These are phyloP conservation scores for Heliconius hortense DNA, from an alignment of 2,888 invertebrate genomes.

Conservation along the genomic window DNA sequence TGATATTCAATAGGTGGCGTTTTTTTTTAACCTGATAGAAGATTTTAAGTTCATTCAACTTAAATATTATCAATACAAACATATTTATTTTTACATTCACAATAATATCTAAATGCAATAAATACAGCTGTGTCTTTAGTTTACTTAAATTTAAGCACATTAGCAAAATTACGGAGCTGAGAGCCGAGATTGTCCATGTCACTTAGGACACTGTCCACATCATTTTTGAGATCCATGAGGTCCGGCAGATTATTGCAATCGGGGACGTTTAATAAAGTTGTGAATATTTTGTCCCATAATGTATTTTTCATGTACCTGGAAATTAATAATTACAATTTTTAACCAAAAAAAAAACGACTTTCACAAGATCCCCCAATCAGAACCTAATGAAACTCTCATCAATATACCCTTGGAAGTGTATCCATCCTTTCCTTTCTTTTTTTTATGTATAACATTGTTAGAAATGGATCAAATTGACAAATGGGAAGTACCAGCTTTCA, in stretches of 20 bases:
- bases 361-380: no score
- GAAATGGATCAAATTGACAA: no score
- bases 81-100: constrained; percentile 75
- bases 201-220: constrained; percentile 68
- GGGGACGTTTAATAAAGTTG: constrained; percentile 89
- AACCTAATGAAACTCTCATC: no score
- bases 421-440: no score
- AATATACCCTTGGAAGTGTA: no score
- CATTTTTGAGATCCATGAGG: constrained; percentile 81
- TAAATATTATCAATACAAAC: constrained; percentile 65
- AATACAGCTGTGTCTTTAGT: constrained; percentile 67
- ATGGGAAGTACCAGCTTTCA: no score
- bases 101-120: constrained; percentile 78
- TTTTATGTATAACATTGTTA: no score
- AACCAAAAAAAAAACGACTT: no score
- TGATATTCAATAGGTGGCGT: constrained; percentile 44
- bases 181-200: constrained; percentile 66
- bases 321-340: background rate
- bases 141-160: constrained; percentile 81
- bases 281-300: constrained; percentile 91
- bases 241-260: constrained; percentile 89
- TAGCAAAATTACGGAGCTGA: constrained; percentile 75
- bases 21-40: constrained; percentile 51
- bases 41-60: constrained; percentile 59
- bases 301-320: constrained; percentile 85